A percentile compares a stretch with the other conserved stretches of the same genome.
phyloP scores from a whole-genome alignment of 2,113 vertebrate genomes.

The Microtus oregoni region DNA sequence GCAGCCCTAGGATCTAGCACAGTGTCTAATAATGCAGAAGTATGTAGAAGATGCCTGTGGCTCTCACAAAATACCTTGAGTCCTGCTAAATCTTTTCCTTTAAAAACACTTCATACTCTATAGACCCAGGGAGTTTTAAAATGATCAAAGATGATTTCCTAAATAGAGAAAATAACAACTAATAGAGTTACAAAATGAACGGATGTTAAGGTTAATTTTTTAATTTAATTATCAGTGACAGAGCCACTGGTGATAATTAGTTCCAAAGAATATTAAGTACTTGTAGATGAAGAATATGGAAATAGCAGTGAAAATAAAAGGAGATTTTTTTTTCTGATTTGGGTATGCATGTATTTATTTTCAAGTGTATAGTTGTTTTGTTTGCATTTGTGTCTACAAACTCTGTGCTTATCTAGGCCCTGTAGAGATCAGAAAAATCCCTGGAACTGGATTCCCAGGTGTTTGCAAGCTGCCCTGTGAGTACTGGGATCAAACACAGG shows the following conservation, averaged over 20 bases:
- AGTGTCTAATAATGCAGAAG: not conserved
- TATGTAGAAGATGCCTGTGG: not conserved
- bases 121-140: not conserved
- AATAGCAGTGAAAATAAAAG: not conserved
- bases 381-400: not conserved
- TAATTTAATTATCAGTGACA: not conserved
- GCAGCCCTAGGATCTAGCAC: rapidly evolving
- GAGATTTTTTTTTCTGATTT: not conserved
- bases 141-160: not conserved
- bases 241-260: not conserved
- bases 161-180: not conserved
- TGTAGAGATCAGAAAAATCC: not conserved
- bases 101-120: not conserved
- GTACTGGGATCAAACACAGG: not conserved
- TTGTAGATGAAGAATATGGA: slow-evolving; percentile 4
- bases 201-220: not conserved
- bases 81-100: not conserved
- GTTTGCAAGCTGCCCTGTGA: not conserved
- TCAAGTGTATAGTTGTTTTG: not conserved
- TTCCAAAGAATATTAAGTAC: not conserved
- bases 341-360: not conserved
- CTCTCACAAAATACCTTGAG: not conserved
- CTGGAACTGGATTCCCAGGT: not conserved
- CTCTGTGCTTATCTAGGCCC: not conserved
- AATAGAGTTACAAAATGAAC: not conserved